Evolutionary conservation across 2,113 vertebrate species (phyloP).

Genomic region (Rhinoderma darwinii): DNA sequence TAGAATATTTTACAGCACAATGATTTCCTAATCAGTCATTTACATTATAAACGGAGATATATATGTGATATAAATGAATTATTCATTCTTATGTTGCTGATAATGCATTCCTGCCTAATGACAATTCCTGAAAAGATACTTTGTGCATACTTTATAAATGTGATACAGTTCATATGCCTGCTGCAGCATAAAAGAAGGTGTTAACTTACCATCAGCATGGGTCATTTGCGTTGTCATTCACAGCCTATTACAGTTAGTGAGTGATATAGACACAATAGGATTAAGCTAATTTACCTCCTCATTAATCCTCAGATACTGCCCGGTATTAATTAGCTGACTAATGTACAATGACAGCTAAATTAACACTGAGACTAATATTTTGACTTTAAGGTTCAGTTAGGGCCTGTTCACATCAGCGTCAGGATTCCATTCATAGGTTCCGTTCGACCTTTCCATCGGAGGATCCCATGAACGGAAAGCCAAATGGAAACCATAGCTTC

Average conservation of each 20-base stretch:
- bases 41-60: too few relatives aligned
- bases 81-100: not conserved
- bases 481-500: too few relatives aligned
- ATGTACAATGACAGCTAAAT: not conserved
- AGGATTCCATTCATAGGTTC: too few relatives aligned
- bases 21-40: too few relatives aligned
- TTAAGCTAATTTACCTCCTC: conserved; percentile 6
- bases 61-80: too few relatives aligned
- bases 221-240: conserved; percentile 11
- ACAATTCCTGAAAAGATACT: not conserved
- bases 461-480: too few relatives aligned
- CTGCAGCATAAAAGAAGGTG: not conserved
- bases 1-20: too few relatives aligned
- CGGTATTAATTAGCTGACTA: conserved; percentile 16
- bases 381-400: not conserved
- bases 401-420: too few relatives aligned
- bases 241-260: conserved; percentile 23
- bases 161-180: not conserved
- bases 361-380: not conserved
- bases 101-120: not conserved
- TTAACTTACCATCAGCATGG: conserved; percentile 1
- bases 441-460: too few relatives aligned
- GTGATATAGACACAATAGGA: conserved; percentile 17
- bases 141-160: not conserved
- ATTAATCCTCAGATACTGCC: conserved; percentile 5